Evolutionary conservation across 1,140 invertebrate genomes (phyloP).

Genomic region (Artemia franciscana): DNA sequence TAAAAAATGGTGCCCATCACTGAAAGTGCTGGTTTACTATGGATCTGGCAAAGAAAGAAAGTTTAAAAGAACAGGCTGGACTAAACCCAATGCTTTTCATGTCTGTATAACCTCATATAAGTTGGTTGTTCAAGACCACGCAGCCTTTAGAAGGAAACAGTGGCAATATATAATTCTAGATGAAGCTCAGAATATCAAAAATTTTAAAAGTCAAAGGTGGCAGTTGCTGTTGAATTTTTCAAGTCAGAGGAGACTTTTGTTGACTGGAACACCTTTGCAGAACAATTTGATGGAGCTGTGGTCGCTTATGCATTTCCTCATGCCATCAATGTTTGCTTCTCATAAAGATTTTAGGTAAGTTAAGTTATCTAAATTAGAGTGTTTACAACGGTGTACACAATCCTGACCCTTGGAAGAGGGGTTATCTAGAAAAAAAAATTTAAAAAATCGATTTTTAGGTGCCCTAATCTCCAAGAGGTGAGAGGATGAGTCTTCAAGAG

Average conservation of each 20-base stretch:
- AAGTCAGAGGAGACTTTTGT: slow-evolving; percentile 66
- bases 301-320: slow-evolving; percentile 99
- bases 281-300: slow-evolving; percentile 98
- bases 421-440: no score
- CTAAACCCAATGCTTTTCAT: slow-evolving; percentile 96
- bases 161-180: slow-evolving; percentile 99
- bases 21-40: slow-evolving; percentile 98
- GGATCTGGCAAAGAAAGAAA: slow-evolving; percentile 90
- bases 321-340: slow-evolving; percentile 97
- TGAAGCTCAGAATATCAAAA: slow-evolving; percentile 99
- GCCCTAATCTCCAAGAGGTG: no score
- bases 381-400: no score
- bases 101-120: slow-evolving; percentile 99
- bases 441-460: no score
- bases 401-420: no score
- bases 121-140: slow-evolving; percentile 93
- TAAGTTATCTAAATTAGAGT: no score
- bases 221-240: slow-evolving; percentile 91
- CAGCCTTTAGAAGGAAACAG: slow-evolving; percentile 86
- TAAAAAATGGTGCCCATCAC: slow-evolving; percentile 98
- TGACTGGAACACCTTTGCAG: slow-evolving; percentile 96
- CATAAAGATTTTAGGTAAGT: slow-evolving; percentile 54
- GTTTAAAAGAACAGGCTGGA: slow-evolving; percentile 85
- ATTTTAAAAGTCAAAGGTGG: slow-evolving; percentile 98
- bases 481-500: no score